Percentiles rank a stretch among this genome's conserved stretches.
Evolutionary conservation across 2,888 invertebrate genomes (phyloP).

Genomic region (Athripsodes cinereus): DNA sequence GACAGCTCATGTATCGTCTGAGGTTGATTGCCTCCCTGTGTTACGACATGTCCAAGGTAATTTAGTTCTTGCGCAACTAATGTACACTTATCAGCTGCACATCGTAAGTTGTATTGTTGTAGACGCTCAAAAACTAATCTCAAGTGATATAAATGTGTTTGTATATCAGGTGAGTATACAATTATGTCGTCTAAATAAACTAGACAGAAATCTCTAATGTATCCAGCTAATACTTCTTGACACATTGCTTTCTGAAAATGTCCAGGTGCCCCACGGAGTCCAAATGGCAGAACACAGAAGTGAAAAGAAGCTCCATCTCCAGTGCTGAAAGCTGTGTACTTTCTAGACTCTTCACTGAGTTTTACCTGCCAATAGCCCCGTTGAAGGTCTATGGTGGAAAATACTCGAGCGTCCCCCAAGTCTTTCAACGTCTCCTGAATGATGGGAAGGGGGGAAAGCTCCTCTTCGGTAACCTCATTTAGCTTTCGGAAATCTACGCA

Average conservation of each 20-base stretch:
- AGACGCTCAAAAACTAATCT: neutral
- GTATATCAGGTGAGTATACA: neutral
- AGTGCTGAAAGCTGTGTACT: neutral
- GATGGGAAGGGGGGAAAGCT: neutral
- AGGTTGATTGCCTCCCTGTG: too few species aligned
- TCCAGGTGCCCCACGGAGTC: neutral
- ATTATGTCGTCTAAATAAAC: conserved; percentile 4
- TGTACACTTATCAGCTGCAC: conserved; percentile 1
- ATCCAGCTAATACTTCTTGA: conserved; percentile 6
- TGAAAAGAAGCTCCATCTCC: neutral
- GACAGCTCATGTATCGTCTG: too few species aligned
- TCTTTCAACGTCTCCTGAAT: neutral
- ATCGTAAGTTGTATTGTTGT: neutral
- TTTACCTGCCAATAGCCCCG: neutral
- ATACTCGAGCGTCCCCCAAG: neutral
- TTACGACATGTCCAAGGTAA: too few species aligned
- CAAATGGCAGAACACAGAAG: neutral
- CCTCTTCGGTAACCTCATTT: neutral
- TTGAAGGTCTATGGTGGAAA: neutral
- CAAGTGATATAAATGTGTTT: neutral
- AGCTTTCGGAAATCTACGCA: too few species aligned
- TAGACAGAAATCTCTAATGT: neutral
- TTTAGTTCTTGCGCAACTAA: too few species aligned
- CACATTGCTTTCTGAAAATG: too few species aligned
- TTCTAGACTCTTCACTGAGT: neutral